Evolutionary conservation across 2,113 vertebrate species (phyloP).

Genomic region (Xenopus laevis): DNA sequence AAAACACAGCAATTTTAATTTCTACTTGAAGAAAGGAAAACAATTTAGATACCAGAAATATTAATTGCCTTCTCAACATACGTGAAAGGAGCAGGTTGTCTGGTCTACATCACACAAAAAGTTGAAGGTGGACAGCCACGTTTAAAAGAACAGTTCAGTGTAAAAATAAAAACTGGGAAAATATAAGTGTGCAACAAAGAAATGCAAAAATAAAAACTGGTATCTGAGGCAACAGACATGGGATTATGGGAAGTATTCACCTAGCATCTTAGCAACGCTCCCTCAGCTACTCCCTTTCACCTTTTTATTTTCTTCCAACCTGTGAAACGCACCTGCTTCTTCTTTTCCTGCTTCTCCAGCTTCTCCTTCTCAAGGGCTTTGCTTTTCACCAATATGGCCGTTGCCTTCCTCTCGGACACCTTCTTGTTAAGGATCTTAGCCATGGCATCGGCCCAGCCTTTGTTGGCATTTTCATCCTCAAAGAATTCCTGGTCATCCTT

Average conservation of each 20-base stretch:
- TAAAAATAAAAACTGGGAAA: no score
- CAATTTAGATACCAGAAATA: no score
- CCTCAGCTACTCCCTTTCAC: neutral
- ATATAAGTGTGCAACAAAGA: no score
- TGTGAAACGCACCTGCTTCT: conserved; percentile 68
- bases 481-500: conserved; percentile 31
- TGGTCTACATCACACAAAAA: no score
- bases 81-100: no score
- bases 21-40: no score
- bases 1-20: no score
- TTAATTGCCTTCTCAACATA: no score
- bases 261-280: neutral
- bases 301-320: neutral
- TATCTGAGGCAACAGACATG: no score
- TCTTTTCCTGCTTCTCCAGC: conserved; percentile 66
- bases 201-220: no score
- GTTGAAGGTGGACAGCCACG: no score
- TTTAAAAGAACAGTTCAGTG: no score
- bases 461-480: conserved; percentile 51
- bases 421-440: conserved; percentile 85
- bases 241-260: neutral
- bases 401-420: conserved; percentile 58
- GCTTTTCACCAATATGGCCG: conserved; percentile 77
- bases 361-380: conserved; percentile 76
- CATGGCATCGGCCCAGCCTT: conserved; percentile 93